phyloP scores from a whole-genome alignment of 2,797 vertebrate species.

The Heliangelus exortis region DNA sequence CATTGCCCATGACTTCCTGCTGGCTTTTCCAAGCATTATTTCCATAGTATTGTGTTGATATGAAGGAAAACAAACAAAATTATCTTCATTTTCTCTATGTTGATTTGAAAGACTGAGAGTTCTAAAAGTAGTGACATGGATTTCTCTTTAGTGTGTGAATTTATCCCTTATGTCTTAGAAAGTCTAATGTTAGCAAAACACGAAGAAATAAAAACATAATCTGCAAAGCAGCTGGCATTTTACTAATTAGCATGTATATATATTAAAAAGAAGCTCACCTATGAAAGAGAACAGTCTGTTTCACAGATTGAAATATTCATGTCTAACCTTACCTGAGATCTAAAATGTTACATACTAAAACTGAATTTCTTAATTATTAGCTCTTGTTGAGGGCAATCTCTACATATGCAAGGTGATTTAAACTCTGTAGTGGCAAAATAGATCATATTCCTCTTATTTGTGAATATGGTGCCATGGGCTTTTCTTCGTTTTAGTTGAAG shows the following conservation, averaged over 20 bases:
- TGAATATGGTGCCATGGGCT: not conserved
- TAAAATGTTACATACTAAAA: not conserved
- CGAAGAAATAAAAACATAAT: not conserved
- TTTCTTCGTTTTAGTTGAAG: not conserved
- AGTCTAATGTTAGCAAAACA: not conserved
- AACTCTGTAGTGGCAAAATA: not conserved
- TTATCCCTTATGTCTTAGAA: not conserved
- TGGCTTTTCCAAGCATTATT: not conserved
- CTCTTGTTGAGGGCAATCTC: slow-evolving; percentile 27
- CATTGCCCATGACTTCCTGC: not conserved
- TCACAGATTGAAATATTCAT: not conserved
- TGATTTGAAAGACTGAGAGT: not conserved
- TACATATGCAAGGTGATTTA: not conserved
- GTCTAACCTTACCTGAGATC: not conserved
- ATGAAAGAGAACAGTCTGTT: not conserved
- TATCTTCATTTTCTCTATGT: not conserved
- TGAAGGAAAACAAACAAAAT: not conserved
- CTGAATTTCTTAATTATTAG: not conserved
- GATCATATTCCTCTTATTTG: not conserved
- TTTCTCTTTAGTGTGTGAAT: not conserved
- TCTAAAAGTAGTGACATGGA: not conserved
- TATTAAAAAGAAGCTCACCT: not conserved
- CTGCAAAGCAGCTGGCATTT: not conserved
- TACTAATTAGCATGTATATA: not conserved
- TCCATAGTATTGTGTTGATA: not conserved